Conservation (phyloP, 2,888 invertebrate species). For the Diaprepes abbreviatus region DNA sequence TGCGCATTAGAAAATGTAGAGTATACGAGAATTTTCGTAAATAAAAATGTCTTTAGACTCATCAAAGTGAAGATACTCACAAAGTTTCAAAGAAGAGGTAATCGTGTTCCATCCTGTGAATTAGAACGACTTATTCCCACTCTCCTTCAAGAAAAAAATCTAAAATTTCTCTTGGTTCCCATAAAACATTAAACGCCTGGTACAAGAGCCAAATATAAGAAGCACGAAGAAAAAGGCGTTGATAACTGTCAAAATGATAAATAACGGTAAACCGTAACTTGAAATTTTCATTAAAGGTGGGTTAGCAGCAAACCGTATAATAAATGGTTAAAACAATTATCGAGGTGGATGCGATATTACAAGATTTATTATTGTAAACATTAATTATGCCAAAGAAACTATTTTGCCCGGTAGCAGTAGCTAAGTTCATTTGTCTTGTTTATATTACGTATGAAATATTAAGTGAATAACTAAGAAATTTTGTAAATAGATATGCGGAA, state of each 20-base stretch:
- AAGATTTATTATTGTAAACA: constrained; percentile 28
- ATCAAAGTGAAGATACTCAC: too few species aligned
- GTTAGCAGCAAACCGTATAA: constrained; percentile 17
- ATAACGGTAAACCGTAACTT: neutral
- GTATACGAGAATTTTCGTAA: too few species aligned
- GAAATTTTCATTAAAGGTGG: constrained; percentile 10
- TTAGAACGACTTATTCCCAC: too few species aligned
- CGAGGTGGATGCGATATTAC: constrained; percentile 26
- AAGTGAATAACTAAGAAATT: neutral
- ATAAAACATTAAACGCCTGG: neutral
- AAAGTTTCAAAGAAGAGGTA: too few species aligned
- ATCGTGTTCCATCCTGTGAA: too few species aligned
- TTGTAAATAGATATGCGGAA: too few species aligned
- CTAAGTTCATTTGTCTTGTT: constrained; percentile 20
- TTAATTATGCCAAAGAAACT: constrained; percentile 28
- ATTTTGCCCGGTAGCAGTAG: constrained; percentile 23
- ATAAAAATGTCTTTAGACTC: too few species aligned
- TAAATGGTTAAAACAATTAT: constrained; percentile 32
- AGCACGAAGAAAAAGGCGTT: constrained; percentile 4
- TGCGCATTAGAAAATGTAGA: too few species aligned
- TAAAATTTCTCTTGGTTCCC: too few species aligned
- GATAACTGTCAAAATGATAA: constrained; percentile 13
- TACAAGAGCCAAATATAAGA: neutral
- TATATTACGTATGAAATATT: constrained; percentile 19
- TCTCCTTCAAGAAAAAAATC: too few species aligned